phyloP scores from a whole-genome alignment of 2,888 invertebrate genomes.

The Yponomeuta malinellus region DNA sequence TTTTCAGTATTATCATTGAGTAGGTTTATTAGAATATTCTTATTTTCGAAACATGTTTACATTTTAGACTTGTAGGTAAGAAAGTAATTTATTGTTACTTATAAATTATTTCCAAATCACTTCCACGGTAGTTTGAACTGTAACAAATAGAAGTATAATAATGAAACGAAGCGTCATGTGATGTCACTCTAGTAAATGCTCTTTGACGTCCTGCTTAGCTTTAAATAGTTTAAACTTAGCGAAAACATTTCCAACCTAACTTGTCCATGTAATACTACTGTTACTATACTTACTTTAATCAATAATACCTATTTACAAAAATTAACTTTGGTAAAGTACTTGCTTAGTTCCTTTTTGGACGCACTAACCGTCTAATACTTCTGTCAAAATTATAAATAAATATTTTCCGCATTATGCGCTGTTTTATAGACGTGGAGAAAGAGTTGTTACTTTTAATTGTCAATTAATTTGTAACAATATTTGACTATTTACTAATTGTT shows the following conservation, averaged over 20 bases:
- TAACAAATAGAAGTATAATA: slow-evolving; percentile 42
- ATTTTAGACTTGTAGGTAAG: slow-evolving; percentile 63
- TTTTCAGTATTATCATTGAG: slow-evolving; percentile 71
- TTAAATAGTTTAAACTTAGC: slow-evolving; percentile 57
- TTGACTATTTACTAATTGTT: slow-evolving; percentile 28
- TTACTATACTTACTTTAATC: slow-evolving; percentile 6
- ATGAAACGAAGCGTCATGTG: slow-evolving; percentile 43
- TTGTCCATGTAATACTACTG: slow-evolving; percentile 1
- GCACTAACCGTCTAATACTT: neutral
- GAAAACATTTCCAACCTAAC: slow-evolving; percentile 14
- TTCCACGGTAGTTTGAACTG: slow-evolving; percentile 34
- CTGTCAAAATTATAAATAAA: slow-evolving; percentile 2
- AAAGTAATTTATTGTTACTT: slow-evolving; percentile 72
- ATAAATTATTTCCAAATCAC: slow-evolving; percentile 67
- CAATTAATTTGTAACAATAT: slow-evolving; percentile 58
- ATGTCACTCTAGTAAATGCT: slow-evolving; percentile 43
- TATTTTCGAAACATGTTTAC: slow-evolving; percentile 55
- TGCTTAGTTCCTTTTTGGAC: neutral
- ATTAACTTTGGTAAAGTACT: slow-evolving; percentile 3
- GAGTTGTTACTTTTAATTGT: slow-evolving; percentile 32
- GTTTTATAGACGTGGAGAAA: slow-evolving; percentile 9
- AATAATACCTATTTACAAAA: neutral
- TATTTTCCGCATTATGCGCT: neutral
- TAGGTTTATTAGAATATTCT: slow-evolving; percentile 62
- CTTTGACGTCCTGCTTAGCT: slow-evolving; percentile 67